Percentiles rank a stretch among this genome's conserved stretches.
Evolutionary conservation across 2,888 invertebrate species (phyloP).

Genomic region (Tiliacea aurago): DNA sequence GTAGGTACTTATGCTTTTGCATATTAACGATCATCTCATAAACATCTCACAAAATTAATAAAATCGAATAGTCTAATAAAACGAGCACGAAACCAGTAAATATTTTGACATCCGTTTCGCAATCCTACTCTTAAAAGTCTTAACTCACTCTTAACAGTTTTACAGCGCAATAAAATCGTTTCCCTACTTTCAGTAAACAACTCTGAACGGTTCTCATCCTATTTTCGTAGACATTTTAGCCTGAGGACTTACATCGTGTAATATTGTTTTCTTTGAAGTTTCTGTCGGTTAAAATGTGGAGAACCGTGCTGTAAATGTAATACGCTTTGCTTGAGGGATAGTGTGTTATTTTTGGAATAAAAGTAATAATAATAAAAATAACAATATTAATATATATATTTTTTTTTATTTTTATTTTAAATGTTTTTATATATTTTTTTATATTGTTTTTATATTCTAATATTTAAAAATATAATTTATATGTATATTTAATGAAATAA

Average conservation of each 20-base stretch:
- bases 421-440: no score
- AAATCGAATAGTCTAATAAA: constrained; percentile 29
- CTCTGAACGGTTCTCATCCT: constrained; percentile 9
- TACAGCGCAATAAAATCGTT: constrained; percentile 50
- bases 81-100: constrained; percentile 32
- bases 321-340: not conserved
- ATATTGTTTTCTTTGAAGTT: constrained; percentile 5
- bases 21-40: constrained; percentile 24
- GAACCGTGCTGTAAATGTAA: no score
- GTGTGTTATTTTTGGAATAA: not conserved
- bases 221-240: constrained; percentile 18
- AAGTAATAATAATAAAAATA: no score
- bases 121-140: constrained; percentile 41
- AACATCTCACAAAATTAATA: constrained; percentile 16
- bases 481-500: no score
- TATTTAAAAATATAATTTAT: no score
- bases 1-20: not conserved
- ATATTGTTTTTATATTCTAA: no score
- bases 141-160: constrained; percentile 46
- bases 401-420: no score
- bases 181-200: constrained; percentile 41
- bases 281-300: not conserved
- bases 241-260: not conserved
- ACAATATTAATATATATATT: no score
- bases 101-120: constrained; percentile 52